Conservation (phyloP, 2,797 vertebrate species). For the Zenarchopterus dispar region DNA sequence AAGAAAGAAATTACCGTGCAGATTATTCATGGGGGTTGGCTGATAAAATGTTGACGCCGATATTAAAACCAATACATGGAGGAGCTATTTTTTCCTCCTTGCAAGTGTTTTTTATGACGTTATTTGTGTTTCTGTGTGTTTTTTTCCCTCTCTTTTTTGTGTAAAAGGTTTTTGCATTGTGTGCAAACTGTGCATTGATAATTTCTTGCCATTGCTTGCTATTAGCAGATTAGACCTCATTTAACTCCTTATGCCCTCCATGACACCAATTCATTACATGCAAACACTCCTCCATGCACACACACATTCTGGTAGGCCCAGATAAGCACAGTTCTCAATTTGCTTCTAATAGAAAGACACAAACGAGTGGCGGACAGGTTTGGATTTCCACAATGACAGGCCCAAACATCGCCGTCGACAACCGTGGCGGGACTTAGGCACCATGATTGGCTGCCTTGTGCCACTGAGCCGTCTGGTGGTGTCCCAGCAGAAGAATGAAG, state of each 20-base stretch:
- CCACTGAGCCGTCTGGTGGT: conserved; percentile 18
- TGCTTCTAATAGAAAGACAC: conserved; percentile 74
- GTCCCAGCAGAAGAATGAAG: conserved; percentile 44
- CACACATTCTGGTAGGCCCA: conserved; percentile 60
- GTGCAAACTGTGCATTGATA: conserved; percentile 52
- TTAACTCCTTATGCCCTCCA: conserved; percentile 76
- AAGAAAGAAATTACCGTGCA: conserved; percentile 84
- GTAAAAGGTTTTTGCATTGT: conserved; percentile 49
- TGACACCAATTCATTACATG: conserved; percentile 69
- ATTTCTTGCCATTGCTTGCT: conserved; percentile 61
- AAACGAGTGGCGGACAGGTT: conserved; percentile 61
- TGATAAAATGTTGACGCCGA: conserved; percentile 80
- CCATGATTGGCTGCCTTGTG: conserved; percentile 40
- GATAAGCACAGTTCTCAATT: conserved; percentile 81
- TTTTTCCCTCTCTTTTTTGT: not conserved
- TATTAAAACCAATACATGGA: conserved; percentile 80
- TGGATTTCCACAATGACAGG: conserved; percentile 44
- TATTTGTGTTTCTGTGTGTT: conserved; percentile 45
- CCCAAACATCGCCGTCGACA: conserved; percentile 37
- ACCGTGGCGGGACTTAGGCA: conserved; percentile 1
- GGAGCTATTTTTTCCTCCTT: conserved; percentile 21
- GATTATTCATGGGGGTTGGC: conserved; percentile 78
- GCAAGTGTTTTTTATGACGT: conserved; percentile 43
- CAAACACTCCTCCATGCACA: conserved; percentile 14
- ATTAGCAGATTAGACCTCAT: conserved; percentile 73